Base-by-base conservation (phyloP, 2,888 invertebrate species). In the Lithophane leautieri region DNA sequence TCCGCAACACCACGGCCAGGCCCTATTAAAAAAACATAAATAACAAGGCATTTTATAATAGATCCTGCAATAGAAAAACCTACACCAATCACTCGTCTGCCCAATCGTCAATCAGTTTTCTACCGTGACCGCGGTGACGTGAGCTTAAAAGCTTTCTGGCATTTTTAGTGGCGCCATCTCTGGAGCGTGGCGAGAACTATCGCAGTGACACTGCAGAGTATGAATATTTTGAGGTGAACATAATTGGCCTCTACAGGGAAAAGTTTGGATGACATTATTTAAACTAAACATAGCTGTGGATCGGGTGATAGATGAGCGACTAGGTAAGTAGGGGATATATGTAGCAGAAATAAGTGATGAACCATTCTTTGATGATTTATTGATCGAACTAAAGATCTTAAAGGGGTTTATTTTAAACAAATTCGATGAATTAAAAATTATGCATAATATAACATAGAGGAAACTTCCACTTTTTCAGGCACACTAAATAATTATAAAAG, bases 91-190 rank as follows among this genome's bases (percentile, higher is more conserved):
- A 83, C 83, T 25, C 79, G 89, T 88, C 78, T 89, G 65, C 52
- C 4, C n/a, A 2, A 0, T 60, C 44, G 40, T 81, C 89, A 86
- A 88, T 90, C 90, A 89, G 88, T 83, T 82, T 73, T 80, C 74
- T 81, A 40, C 86, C 84, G 83, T 86, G 89, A 86, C 89, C 86
- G 79, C 89, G 75, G 88, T 90, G 93, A 92, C 92, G 90, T 83
- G 84, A 85, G 93, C 93, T 93, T 94, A 94, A 94, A 94, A 94
- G 93, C 92, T 92, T 93, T 92, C 77, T 68, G 82, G 78, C 88
- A 92, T 94, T 93, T 93, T 92, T 91, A 91, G 89, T 90, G 89
- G 89, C 88, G 79, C 84, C 69, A 81, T 84, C 86, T 86, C 81
- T 84, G 80, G 82, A 40, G 25, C 54, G 78, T 40, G 58, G 61